Evolutionary conservation across 2,113 vertebrate genomes (phyloP).

Genomic region (Xenus cinereus): DNA sequence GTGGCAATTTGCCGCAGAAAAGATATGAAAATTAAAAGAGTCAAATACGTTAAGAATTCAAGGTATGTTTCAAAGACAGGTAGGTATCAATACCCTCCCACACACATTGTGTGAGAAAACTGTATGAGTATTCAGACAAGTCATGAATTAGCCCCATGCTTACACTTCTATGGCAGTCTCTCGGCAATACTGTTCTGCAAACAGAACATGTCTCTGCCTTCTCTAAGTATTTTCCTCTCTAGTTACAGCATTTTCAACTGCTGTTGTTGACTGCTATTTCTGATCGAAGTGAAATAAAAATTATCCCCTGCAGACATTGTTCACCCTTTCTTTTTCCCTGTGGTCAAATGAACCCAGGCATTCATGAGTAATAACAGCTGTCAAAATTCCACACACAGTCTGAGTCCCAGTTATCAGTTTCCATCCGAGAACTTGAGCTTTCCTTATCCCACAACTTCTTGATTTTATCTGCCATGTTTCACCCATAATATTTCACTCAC

Average conservation of each 20-base stretch:
- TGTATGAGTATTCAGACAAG: neutral
- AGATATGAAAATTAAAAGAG: neutral
- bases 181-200: neutral
- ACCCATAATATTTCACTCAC: neutral
- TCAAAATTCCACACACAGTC: neutral
- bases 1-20: neutral
- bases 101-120: neutral
- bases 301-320: neutral
- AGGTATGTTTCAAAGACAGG: neutral
- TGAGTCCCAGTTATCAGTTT: neutral
- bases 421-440: neutral
- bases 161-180: neutral
- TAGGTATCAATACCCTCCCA: neutral
- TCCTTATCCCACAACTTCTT: neutral
- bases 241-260: neutral
- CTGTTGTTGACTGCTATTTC: neutral
- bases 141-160: neutral
- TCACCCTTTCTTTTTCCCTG: neutral
- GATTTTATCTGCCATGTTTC: neutral
- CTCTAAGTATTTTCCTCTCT: neutral
- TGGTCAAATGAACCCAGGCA: neutral
- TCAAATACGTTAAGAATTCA: neutral
- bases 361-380: neutral
- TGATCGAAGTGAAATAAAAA: neutral
- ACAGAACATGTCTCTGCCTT: neutral